Evolutionary conservation across 2,888 invertebrate species (phyloP), one percentile per base, ranked within the genome.

Genomic region (Itoplectis maculator): DNA sequence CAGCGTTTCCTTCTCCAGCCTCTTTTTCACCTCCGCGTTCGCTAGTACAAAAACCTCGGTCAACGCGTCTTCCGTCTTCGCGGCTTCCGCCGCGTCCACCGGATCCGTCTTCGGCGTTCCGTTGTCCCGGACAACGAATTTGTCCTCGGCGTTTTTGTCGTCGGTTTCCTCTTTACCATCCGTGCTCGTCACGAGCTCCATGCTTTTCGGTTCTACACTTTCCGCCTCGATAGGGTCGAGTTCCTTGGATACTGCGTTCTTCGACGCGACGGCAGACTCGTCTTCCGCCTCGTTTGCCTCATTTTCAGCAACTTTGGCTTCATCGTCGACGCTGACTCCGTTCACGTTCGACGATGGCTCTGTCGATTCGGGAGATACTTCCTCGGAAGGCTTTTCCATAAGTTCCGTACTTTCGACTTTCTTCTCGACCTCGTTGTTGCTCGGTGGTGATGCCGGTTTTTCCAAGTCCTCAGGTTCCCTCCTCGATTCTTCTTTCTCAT

Each of bases 41-140:
- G 89, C 88, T 9, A 87, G 75, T 45, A 88, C 86, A 49, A 90
- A 87, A 23, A 89, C 88, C 68, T 89, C 86, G 4, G 81, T 74
- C 5, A 84, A 42, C 1, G 84, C 78, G 42, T 86, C 84, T 20
- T 49, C 59, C 1, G 15, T n/a, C 18, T 45, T 35, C 7, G 1
- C 15, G 37, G 3, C 59, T 35, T 65, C 20, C 18, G 42, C 23
- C 42, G 13, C 35, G n/a, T 45, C 81, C n/a, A 40, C 40, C 5
- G 51, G n/a, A 29, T 37, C 51, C n/a, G n/a, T n/a, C 8, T 59
- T 59, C 6, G 23, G 6, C n/a, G 7, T 15, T 35, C 59, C 29
- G n/a, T 78, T 40, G 6, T 54, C 40, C 7, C 45, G 45, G 2
- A n/a, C 7, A 7, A 29, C 7, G 0, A 18, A 35, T 37, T 66